Base-by-base conservation (phyloP, 1,140 invertebrate genomes). In the Matsumurasca onukii region DNA sequence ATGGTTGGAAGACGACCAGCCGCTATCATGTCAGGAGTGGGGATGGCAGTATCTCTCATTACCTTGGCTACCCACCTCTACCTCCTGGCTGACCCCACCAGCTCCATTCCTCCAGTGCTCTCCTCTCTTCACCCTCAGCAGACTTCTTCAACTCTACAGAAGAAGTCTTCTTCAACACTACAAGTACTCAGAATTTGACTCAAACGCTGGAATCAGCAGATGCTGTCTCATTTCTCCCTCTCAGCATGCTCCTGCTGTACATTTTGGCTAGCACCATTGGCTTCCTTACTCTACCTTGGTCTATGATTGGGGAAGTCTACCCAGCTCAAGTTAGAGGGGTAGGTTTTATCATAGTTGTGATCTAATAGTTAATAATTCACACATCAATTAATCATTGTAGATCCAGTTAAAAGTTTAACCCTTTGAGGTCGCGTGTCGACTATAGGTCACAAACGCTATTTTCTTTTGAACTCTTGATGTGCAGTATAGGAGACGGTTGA, bases 261-360 rank as follows among this genome's bases (percentile, higher is more conserved):
- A 87, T 88, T 65, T 81, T 88, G 27, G 79, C 82, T 5, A 86
- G 85, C 66, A 86, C 87, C 0, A 45, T 88, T 1, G 87, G 88
- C 0, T 86, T 88, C 52, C 78, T 88, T 22, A 84, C 86, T 0
- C 67, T 89, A 3, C 91, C 91, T 0, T 91, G 91, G 80, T 86
- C 91, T 2, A 85, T 92, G 82, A 83, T 90, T 67, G 89, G 90
- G 0, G 91, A 93, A 78, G 80, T 91, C 0, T 91, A 88, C 69
- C 89, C 91, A 0, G 74, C 82, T 31, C 84, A 84, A 68, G 83
- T 88, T 1, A 82, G 89, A 31, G 89, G 90, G 5, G 82, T 74
- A 52, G 69, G 55, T 59, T n/a, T n/a, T n/a, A n/a, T n/a, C n/a
- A n/a, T n/a, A n/a, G n/a, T n/a, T n/a, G n/a, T n/a, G n/a, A n/a